These are phyloP conservation scores for Eupithecia inturbata DNA, from an alignment of 2,888 invertebrate genomes.

Conservation along the genomic window DNA sequence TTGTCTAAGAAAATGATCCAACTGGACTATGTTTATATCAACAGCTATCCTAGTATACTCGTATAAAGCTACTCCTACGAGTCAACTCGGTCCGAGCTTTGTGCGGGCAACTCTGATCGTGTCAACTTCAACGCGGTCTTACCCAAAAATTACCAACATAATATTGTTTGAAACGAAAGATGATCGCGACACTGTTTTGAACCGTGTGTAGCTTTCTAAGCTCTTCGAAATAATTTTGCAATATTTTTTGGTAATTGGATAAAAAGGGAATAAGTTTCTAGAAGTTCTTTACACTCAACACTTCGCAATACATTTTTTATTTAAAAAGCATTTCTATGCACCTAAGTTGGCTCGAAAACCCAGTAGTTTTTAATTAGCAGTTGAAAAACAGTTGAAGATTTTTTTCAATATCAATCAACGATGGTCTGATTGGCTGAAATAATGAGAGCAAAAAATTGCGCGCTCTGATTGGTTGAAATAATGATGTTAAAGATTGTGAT, in stretches of 20 bases:
- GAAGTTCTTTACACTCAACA: background rate
- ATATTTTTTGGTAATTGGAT: conserved; percentile 15
- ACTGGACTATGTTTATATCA: too few species aligned
- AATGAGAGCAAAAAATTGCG: conserved; percentile 14
- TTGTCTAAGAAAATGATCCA: too few species aligned
- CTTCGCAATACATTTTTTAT: background rate
- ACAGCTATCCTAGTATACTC: too few species aligned
- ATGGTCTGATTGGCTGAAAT: conserved; percentile 33
- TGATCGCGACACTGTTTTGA: background rate
- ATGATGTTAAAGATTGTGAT: conserved; percentile 13
- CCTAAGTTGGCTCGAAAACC: background rate
- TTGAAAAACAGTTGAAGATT: conserved; percentile 6
- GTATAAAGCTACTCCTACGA: too few species aligned
- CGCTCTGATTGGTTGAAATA: conserved; percentile 23
- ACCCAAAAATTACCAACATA: too few species aligned
- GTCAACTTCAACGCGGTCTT: too few species aligned
- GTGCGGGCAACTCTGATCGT: too few species aligned
- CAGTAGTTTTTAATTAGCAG: background rate
- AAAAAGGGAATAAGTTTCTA: background rate
- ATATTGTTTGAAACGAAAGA: background rate
- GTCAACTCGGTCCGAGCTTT: too few species aligned
- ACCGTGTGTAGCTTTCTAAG: background rate
- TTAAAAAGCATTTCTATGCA: background rate
- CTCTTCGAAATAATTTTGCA: background rate
- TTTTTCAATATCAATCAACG: conserved; percentile 21